Conservation (phyloP, 2,888 invertebrate genomes). For the Octodonta nipae region DNA sequence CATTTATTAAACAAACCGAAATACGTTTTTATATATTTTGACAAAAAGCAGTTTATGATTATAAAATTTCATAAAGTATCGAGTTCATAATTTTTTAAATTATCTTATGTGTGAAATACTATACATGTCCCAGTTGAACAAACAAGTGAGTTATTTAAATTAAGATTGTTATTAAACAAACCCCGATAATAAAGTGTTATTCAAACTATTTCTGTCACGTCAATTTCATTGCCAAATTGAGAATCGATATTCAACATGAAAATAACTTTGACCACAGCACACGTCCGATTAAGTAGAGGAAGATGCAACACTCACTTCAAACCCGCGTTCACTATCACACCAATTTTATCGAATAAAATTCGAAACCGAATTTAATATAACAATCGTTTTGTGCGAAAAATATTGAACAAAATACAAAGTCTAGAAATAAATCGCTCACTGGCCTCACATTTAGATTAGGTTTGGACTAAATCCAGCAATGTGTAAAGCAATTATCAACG, state of each 20-base stretch:
- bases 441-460: neutral
- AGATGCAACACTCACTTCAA: neutral
- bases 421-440: neutral
- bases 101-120: too few relatives aligned
- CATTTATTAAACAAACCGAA: too few relatives aligned
- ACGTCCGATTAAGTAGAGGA: too few relatives aligned
- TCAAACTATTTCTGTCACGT: neutral
- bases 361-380: neutral
- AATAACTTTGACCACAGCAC: too few relatives aligned
- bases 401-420: neutral
- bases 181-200: too few relatives aligned
- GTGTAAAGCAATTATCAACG: neutral
- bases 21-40: too few relatives aligned
- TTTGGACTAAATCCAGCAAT: neutral
- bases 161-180: too few relatives aligned
- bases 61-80: too few relatives aligned
- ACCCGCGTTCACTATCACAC: neutral
- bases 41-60: too few relatives aligned
- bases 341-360: neutral
- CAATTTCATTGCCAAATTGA: neutral
- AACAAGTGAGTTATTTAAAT: too few relatives aligned
- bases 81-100: too few relatives aligned
- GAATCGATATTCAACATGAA: neutral
- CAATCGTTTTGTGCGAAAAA: conserved; percentile 1
- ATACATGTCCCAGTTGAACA: too few relatives aligned